A percentile compares a stretch with the other conserved stretches of the same genome.
These are phyloP conservation scores for Drosophila greeni DNA, from an alignment of 2,888 invertebrate genomes.

Conservation along the genomic window DNA sequence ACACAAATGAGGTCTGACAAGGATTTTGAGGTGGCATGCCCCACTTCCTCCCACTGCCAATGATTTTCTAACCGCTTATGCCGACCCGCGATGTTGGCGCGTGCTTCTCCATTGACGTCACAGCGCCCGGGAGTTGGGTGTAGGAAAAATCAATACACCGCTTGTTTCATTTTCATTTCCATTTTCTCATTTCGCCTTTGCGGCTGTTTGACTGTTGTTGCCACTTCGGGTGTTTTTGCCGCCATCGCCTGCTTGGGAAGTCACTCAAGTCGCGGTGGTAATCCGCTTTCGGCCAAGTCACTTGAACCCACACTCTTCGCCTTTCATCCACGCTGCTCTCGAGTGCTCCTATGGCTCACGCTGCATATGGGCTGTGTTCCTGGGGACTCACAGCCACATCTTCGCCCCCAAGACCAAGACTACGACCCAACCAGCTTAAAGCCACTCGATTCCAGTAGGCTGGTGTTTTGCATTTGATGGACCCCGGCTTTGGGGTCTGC, in stretches of 20 bases:
- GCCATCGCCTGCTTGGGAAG: conserved; percentile 38
- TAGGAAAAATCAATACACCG: conserved; percentile 58
- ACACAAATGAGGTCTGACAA: conserved; percentile 19
- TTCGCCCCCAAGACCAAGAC: not conserved
- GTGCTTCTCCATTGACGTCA: conserved; percentile 58
- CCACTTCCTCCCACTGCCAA: not conserved
- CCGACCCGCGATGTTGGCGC: conserved; percentile 19
- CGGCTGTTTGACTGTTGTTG: conserved; percentile 16
- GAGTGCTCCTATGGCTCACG: conserved; percentile 40
- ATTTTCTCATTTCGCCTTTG: conserved; percentile 31
- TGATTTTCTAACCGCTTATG: not conserved
- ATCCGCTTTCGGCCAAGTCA: conserved; percentile 66
- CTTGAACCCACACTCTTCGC: conserved; percentile 56
- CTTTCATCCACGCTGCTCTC: conserved; percentile 47
- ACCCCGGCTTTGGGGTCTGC: conserved; percentile 50
- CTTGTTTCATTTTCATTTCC: conserved; percentile 49
- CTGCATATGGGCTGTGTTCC: conserved; percentile 55
- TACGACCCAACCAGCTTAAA: not conserved
- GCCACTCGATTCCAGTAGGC: conserved; percentile 62
- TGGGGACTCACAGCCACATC: conserved; percentile 8
- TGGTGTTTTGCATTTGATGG: conserved; percentile 59
- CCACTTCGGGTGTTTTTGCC: conserved; percentile 20
- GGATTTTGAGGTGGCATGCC: conserved; percentile 24
- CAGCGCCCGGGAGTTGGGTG: conserved; percentile 52
- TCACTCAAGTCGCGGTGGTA: conserved; percentile 60